These are phyloP conservation scores for Apeltes quadracus DNA, from an alignment of 2,113 vertebrate species.

Conservation along the genomic window DNA sequence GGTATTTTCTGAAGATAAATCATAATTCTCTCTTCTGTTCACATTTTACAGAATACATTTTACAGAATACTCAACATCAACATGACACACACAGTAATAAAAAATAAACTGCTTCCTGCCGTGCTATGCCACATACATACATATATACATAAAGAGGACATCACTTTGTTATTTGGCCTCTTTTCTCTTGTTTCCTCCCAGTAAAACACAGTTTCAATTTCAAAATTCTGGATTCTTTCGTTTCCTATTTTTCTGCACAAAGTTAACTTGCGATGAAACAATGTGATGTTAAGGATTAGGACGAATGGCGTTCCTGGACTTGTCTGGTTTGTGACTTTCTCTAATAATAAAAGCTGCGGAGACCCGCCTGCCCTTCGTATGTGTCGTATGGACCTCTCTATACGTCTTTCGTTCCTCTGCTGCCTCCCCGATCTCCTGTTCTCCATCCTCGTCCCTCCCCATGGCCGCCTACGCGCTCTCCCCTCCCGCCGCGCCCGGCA, in stretches of 20 bases:
- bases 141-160: not conserved
- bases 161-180: not conserved
- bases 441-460: not conserved
- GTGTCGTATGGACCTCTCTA: not conserved
- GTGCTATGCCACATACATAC: not conserved
- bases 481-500: fast-evolving
- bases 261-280: not conserved
- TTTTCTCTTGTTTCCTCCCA: not conserved
- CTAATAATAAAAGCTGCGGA: not conserved
- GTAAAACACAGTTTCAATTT: not conserved
- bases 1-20: not conserved
- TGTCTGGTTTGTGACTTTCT: not conserved
- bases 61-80: not conserved
- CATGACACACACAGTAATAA: not conserved
- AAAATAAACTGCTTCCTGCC: not conserved
- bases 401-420: not conserved
- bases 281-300: not conserved
- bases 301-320: not conserved
- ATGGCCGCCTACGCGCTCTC: conserved; percentile 13
- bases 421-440: not conserved
- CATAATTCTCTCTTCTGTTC: not conserved
- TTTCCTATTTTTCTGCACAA: not conserved
- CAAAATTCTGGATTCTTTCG: not conserved
- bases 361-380: not conserved
- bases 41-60: not conserved